phyloP scores from a whole-genome alignment of 92 coral and sea anemone species.

The Paramuricea clavata region DNA sequence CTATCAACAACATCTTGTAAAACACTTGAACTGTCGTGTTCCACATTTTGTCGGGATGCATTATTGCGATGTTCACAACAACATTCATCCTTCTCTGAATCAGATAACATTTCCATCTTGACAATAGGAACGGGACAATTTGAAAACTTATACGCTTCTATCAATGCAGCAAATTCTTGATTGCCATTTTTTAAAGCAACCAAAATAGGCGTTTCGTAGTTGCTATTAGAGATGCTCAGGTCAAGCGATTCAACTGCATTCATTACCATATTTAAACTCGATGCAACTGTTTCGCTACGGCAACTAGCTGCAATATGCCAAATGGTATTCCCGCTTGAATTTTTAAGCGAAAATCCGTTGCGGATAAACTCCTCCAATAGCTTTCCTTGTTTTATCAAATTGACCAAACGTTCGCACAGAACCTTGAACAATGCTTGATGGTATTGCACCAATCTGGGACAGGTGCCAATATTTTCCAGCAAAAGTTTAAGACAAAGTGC shows the following conservation, averaged over 20 bases:
- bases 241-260: background rate
- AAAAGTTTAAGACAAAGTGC: conserved; percentile 29
- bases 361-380: conserved; percentile 36
- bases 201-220: conserved; percentile 25
- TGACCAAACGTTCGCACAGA: conserved; percentile 36
- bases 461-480: background rate
- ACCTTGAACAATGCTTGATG: conserved; percentile 32
- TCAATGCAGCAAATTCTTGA: conserved; percentile 20
- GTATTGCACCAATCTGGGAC: conserved; percentile 8
- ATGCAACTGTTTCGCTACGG: background rate
- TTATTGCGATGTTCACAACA: conserved; percentile 24
- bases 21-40: background rate
- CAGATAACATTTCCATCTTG: conserved; percentile 24
- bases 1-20: background rate
- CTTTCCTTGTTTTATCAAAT: background rate
- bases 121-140: background rate
- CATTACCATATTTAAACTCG: background rate
- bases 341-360: conserved; percentile 9
- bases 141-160: conserved; percentile 31
- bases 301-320: conserved; percentile 30
- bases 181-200: conserved; percentile 23
- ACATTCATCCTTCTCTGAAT: conserved; percentile 4
- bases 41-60: background rate
- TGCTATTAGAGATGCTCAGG: background rate
- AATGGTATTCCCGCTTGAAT: conserved; percentile 16